These are phyloP conservation scores for Melinopterus prodromus DNA, from an alignment of 2,888 invertebrate genomes.

Conservation along the genomic window DNA sequence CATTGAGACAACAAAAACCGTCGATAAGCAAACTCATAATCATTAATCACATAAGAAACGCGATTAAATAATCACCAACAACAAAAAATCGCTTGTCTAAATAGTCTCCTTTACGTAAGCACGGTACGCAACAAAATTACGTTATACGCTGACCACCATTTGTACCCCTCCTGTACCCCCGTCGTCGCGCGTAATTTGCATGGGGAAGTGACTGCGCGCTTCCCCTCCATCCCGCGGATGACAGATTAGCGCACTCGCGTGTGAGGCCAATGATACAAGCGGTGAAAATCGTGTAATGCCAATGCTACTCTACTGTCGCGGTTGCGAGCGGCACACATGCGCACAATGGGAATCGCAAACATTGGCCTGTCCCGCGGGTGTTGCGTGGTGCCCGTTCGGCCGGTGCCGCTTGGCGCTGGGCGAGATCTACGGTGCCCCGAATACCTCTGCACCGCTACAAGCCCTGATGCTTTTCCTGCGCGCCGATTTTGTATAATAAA, in stretches of 20 bases:
- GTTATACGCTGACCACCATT: background rate
- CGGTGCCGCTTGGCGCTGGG: constrained; percentile 7
- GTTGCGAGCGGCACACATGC: constrained; percentile 40
- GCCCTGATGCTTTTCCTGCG: too few relatives aligned
- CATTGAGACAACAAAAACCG: too few relatives aligned
- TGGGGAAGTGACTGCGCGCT: constrained; percentile 39
- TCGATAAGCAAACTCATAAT: too few relatives aligned
- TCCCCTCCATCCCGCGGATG: constrained; percentile 41
- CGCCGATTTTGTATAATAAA: too few relatives aligned
- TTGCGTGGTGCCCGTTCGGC: background rate
- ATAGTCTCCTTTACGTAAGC: too few relatives aligned
- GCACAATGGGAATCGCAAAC: constrained; percentile 38
- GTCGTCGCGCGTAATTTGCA: constrained; percentile 36
- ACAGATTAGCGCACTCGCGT: constrained; percentile 45
- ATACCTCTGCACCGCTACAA: background rate
- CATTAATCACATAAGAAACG: too few relatives aligned
- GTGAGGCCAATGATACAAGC: constrained; percentile 47
- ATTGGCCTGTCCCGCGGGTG: constrained; percentile 39
- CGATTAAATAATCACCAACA: too few relatives aligned
- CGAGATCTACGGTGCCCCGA: background rate
- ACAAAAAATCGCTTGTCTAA: too few relatives aligned
- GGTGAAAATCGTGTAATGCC: background rate
- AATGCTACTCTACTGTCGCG: constrained; percentile 9
- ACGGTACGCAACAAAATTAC: background rate
- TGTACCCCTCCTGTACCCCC: constrained; percentile 11